phyloP scores from a whole-genome alignment of 1,140 invertebrate species.

The Choristoneura fumiferana region DNA sequence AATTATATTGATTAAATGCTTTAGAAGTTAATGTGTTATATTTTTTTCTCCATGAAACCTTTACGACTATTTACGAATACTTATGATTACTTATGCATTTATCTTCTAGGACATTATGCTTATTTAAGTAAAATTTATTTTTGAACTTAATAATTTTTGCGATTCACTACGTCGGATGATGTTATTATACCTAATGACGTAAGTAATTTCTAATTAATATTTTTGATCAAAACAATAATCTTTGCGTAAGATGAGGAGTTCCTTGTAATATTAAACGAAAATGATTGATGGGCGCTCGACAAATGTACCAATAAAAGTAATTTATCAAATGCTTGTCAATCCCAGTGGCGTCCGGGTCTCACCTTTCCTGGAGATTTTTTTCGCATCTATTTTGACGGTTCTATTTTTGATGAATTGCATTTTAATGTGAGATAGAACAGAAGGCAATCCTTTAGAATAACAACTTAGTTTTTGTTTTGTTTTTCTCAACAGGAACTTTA shows the following conservation, averaged over 20 bases:
- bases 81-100: too few relatives aligned
- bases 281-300: slow-evolving; percentile 41
- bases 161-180: too few relatives aligned
- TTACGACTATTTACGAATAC: too few relatives aligned
- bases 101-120: too few relatives aligned
- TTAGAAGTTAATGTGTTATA: too few relatives aligned
- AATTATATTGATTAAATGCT: too few relatives aligned
- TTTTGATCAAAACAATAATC: neutral
- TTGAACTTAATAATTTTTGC: too few relatives aligned
- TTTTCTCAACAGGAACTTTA: too few relatives aligned
- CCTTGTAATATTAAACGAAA: slow-evolving; percentile 16
- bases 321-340: slow-evolving; percentile 39
- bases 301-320: slow-evolving; percentile 44
- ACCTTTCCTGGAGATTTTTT: slow-evolving; percentile 20
- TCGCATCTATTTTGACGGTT: slow-evolving; percentile 8
- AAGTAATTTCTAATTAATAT: slow-evolving; percentile 17
- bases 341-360: slow-evolving; percentile 24
- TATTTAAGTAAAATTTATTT: too few relatives aligned
- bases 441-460: neutral
- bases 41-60: too few relatives aligned
- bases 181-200: too few relatives aligned
- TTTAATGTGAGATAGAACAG: slow-evolving; percentile 16
- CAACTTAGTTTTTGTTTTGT: neutral
- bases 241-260: neutral
- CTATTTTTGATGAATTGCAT: slow-evolving; percentile 4